phyloP scores from a whole-genome alignment of 1,140 invertebrate species.

The Chironomus striatipennis region DNA sequence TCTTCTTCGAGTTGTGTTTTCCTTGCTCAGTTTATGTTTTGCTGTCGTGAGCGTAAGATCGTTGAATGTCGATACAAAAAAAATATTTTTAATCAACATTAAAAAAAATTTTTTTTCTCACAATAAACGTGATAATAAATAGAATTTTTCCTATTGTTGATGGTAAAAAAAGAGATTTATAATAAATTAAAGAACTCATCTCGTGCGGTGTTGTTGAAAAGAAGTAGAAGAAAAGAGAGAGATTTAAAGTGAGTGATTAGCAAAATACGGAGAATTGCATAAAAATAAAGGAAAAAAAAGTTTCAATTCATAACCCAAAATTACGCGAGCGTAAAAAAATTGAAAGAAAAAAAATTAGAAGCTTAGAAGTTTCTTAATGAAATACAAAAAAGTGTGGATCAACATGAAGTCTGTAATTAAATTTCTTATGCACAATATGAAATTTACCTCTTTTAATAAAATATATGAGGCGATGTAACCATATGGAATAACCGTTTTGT shows the following conservation, averaged over 20 bases:
- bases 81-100: background rate
- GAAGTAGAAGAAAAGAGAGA: background rate
- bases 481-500: slow-evolving; percentile 7
- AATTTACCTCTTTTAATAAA: too few relatives aligned
- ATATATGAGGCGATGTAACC: background rate
- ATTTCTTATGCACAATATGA: background rate
- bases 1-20: background rate
- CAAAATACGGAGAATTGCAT: background rate
- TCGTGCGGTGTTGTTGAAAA: too few relatives aligned
- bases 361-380: background rate
- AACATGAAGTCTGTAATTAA: background rate
- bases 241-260: background rate
- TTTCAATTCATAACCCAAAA: background rate
- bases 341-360: background rate
- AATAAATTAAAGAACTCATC: too few relatives aligned
- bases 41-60: background rate
- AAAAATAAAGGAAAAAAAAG: background rate
- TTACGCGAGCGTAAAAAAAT: background rate
- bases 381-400: background rate
- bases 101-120: too few relatives aligned
- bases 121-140: too few relatives aligned
- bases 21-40: slow-evolving; percentile 16
- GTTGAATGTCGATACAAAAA: background rate
- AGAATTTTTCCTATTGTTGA: too few relatives aligned
- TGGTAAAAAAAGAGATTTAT: too few relatives aligned